Conservation (phyloP, 2,797 vertebrate species). For the Heteromormyrus szaboi region DNA sequence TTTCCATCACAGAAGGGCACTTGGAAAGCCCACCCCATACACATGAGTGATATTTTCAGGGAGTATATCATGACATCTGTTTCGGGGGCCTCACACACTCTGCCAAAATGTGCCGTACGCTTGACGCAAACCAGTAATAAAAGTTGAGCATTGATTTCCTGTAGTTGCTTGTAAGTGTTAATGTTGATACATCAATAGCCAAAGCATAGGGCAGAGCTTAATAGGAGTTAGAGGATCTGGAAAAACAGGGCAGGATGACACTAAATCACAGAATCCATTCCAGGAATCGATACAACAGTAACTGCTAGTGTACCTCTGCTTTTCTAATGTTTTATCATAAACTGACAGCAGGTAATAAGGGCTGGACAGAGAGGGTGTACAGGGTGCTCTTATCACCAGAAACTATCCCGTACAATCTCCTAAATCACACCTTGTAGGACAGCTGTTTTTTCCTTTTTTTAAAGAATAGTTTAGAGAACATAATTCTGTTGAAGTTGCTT, state of each 20-base stretch:
- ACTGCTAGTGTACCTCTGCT: constrained; percentile 81
- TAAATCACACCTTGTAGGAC: constrained; percentile 55
- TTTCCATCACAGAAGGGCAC: background rate
- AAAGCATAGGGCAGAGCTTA: constrained; percentile 93
- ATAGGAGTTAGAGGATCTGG: constrained; percentile 81
- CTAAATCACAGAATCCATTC: constrained; percentile 90
- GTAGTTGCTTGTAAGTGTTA: constrained; percentile 98
- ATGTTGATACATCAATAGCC: constrained; percentile 99
- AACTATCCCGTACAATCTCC: constrained; percentile 40
- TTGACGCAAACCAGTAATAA: constrained; percentile 81
- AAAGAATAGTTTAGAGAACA: constrained; percentile 43
- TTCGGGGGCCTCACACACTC: constrained; percentile 44
- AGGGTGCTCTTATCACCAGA: constrained; percentile 35
- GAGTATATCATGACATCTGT: constrained; percentile 64
- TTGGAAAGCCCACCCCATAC: background rate
- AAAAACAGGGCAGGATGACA: constrained; percentile 60
- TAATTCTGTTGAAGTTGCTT: constrained; percentile 38
- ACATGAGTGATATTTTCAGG: constrained; percentile 56
- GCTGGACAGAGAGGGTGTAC: constrained; percentile 42
- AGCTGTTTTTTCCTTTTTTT: constrained; percentile 19
- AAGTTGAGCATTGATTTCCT: constrained; percentile 97
- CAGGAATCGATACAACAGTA: constrained; percentile 79
- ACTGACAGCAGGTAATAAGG: constrained; percentile 77
- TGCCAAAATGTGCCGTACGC: constrained; percentile 46
- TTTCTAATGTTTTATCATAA: constrained; percentile 82